phyloP scores from a whole-genome alignment of 2,888 invertebrate genomes.

The Plemyria rubiginata region DNA sequence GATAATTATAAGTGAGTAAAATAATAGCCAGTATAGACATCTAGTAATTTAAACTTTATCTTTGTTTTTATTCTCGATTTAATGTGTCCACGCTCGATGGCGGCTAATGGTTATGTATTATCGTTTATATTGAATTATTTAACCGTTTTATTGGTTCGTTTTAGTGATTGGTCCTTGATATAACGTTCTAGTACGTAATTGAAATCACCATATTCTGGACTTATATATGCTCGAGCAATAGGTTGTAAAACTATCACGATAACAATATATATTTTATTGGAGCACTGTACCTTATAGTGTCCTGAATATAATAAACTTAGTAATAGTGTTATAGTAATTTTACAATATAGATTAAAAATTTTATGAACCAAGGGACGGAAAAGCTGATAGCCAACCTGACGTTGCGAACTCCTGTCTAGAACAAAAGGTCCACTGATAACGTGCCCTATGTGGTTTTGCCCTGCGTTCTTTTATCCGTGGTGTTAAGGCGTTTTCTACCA shows the following conservation, averaged over 20 bases:
- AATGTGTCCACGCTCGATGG: slow-evolving; percentile 52
- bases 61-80: slow-evolving; percentile 57
- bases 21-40: slow-evolving; percentile 64
- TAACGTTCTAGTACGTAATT: slow-evolving; percentile 1
- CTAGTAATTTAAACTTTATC: slow-evolving; percentile 57
- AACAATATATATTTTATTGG: neutral
- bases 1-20: slow-evolving; percentile 69
- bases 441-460: too few species aligned
- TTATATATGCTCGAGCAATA: neutral
- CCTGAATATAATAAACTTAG: neutral
- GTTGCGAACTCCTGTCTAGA: neutral
- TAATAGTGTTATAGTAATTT: neutral
- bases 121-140: slow-evolving; percentile 21
- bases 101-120: slow-evolving; percentile 39
- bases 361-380: neutral
- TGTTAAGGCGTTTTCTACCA: too few species aligned
- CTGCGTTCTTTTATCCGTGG: too few species aligned
- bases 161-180: neutral
- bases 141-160: slow-evolving; percentile 18
- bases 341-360: neutral
- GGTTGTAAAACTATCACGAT: neutral
- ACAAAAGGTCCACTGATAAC: too few species aligned
- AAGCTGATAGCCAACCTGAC: neutral
- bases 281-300: neutral
- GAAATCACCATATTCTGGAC: neutral